These are phyloP conservation scores for Eubasilissa splendida DNA, from an alignment of 2,888 invertebrate species.

Conservation along the genomic window DNA sequence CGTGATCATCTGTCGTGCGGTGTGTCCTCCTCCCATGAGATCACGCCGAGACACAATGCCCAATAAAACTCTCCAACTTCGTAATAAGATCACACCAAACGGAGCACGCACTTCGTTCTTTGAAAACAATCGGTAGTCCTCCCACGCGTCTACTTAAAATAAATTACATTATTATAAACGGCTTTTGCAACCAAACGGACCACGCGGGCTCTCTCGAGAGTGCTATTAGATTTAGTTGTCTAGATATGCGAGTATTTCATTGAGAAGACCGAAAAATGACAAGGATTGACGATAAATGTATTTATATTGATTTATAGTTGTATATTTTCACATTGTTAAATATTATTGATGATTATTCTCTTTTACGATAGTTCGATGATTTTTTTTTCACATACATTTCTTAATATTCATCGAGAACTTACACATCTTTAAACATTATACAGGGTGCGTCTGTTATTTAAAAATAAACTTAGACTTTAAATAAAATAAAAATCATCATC, in stretches of 20 bases:
- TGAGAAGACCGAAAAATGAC: slow-evolving; percentile 14
- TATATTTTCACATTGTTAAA: slow-evolving; percentile 9
- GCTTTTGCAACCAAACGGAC: neutral
- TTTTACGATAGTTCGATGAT: no score
- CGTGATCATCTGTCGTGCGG: neutral
- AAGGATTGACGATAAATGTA: neutral
- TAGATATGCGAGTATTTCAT: slow-evolving; percentile 13
- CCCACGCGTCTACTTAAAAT: slow-evolving; percentile 32
- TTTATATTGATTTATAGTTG: slow-evolving; percentile 15
- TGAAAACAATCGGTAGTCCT: slow-evolving; percentile 39
- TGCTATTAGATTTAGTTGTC: slow-evolving; percentile 25
- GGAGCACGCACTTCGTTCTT: slow-evolving; percentile 8
- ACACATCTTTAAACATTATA: no score
- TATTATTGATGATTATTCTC: slow-evolving; percentile 3
- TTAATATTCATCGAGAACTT: no score
- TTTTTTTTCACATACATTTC: no score
- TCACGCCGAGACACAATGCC: neutral
- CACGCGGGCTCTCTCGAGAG: neutral
- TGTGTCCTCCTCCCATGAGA: neutral
- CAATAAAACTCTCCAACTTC: slow-evolving; percentile 6
- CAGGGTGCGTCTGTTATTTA: no score
- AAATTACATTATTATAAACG: slow-evolving; percentile 35
- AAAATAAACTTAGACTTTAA: no score
- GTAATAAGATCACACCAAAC: neutral
- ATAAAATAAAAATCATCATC: no score